phyloP scores from a whole-genome alignment of 2,113 vertebrate genomes.

The Pelecanoides urinatrix region DNA sequence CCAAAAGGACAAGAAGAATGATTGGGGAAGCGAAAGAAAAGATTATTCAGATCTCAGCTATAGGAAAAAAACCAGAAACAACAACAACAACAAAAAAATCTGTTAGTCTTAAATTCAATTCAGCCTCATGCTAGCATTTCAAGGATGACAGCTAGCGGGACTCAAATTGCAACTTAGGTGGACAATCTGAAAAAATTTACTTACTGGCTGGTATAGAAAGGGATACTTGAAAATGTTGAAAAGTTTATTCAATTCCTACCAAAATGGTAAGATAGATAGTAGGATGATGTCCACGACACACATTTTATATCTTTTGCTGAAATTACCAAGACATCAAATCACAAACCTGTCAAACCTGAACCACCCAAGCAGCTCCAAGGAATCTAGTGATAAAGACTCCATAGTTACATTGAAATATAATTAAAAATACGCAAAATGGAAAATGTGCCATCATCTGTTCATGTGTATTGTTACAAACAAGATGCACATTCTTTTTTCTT shows the following conservation, averaged over 20 bases:
- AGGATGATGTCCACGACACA: background rate
- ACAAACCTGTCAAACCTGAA: background rate
- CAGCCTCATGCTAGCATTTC: background rate
- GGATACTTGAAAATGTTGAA: background rate
- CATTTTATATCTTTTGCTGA: background rate
- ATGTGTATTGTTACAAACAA: background rate
- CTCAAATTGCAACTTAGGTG: background rate
- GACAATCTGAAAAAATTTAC: background rate
- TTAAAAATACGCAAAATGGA: background rate
- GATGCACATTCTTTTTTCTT: background rate
- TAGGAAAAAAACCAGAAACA: background rate
- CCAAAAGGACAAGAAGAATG: background rate
- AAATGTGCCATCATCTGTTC: background rate
- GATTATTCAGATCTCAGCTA: background rate
- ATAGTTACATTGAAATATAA: slow-evolving; percentile 10
- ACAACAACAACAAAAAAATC: background rate
- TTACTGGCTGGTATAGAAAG: background rate
- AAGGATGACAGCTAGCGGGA: background rate
- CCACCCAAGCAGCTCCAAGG: background rate
- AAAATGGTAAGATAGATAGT: background rate
- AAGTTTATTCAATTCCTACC: background rate
- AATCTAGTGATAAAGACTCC: background rate
- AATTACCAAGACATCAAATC: background rate
- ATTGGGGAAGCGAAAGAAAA: background rate
- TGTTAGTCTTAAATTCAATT: background rate